phyloP scores from a whole-genome alignment of 2,797 vertebrate species.

The Anguilla obscura region DNA sequence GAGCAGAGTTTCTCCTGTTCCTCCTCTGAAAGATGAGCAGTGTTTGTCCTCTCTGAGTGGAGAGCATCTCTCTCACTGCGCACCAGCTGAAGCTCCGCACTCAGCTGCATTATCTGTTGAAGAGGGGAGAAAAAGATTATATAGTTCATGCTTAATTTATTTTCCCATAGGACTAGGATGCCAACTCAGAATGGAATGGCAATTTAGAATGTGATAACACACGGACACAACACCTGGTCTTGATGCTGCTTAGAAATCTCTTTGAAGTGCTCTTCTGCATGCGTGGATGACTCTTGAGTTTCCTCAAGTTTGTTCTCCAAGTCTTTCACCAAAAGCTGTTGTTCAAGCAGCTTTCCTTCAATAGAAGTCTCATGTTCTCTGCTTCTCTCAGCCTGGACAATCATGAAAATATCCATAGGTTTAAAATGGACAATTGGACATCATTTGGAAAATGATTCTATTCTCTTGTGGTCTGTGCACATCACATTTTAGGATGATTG shows the following conservation, averaged over 20 bases:
- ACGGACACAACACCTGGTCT: constrained; percentile 45
- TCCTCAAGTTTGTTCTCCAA: constrained; percentile 52
- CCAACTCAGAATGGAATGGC: background rate
- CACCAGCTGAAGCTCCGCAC: constrained; percentile 44
- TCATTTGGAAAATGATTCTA: background rate
- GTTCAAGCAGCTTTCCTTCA: constrained; percentile 37
- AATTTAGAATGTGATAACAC: background rate
- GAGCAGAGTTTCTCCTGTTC: constrained; percentile 57
- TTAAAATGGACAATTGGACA: background rate
- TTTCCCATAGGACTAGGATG: background rate
- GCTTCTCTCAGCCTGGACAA: constrained; percentile 42
- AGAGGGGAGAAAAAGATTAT: background rate
- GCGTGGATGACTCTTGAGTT: constrained; percentile 43
- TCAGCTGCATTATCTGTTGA: constrained; percentile 22
- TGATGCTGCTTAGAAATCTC: constrained; percentile 44
- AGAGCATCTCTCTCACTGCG: constrained; percentile 46
- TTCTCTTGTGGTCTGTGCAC: background rate
- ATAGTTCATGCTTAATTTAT: background rate
- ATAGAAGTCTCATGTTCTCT: constrained; percentile 35
- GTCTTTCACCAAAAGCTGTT: constrained; percentile 43
- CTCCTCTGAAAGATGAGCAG: constrained; percentile 34
- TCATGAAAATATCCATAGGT: background rate
- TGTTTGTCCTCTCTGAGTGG: constrained; percentile 31
- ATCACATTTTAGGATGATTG: background rate
- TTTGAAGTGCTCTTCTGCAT: constrained; percentile 48